Evolutionary conservation across 2,888 invertebrate genomes (phyloP).

Genomic region (Tortrix viridana): DNA sequence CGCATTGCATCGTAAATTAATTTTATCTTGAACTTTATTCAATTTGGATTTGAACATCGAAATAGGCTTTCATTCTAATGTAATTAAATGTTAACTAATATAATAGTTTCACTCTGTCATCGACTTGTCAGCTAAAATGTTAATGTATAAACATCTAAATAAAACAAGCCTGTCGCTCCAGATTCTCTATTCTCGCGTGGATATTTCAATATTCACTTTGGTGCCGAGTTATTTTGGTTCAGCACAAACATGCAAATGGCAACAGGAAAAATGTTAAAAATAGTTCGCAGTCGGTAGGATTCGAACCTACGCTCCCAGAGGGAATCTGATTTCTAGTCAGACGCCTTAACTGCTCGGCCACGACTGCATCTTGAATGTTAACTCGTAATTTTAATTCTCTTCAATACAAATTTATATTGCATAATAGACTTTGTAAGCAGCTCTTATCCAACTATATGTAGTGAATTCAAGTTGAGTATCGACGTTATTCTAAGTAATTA

Average conservation of each 20-base stretch:
- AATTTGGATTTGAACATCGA: too few relatives aligned
- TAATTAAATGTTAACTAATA: too few relatives aligned
- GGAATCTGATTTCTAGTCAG: slow-evolving; percentile 96
- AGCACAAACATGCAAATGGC: slow-evolving; percentile 7
- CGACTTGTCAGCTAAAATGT: too few relatives aligned
- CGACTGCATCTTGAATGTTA: slow-evolving; percentile 14
- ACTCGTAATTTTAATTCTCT: background rate
- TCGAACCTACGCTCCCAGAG: slow-evolving; percentile 96
- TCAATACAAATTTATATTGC: too few relatives aligned
- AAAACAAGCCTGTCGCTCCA: background rate
- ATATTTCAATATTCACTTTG: slow-evolving; percentile 1
- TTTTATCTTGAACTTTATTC: too few relatives aligned
- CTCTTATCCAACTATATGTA: too few relatives aligned
- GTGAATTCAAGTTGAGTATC: too few relatives aligned
- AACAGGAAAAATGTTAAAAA: slow-evolving; percentile 1
- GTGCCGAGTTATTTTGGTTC: slow-evolving; percentile 6
- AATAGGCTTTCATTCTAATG: too few relatives aligned
- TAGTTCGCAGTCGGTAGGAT: slow-evolving; percentile 89
- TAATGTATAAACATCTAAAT: background rate
- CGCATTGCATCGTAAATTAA: too few relatives aligned
- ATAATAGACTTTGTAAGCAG: too few relatives aligned
- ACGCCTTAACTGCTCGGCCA: slow-evolving; percentile 89
- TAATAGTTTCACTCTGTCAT: too few relatives aligned
- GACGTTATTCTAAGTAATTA: too few relatives aligned
- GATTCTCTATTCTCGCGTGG: background rate